Evolutionary conservation across 2,797 vertebrate genomes (phyloP).

Genomic region (Geotria australis): DNA sequence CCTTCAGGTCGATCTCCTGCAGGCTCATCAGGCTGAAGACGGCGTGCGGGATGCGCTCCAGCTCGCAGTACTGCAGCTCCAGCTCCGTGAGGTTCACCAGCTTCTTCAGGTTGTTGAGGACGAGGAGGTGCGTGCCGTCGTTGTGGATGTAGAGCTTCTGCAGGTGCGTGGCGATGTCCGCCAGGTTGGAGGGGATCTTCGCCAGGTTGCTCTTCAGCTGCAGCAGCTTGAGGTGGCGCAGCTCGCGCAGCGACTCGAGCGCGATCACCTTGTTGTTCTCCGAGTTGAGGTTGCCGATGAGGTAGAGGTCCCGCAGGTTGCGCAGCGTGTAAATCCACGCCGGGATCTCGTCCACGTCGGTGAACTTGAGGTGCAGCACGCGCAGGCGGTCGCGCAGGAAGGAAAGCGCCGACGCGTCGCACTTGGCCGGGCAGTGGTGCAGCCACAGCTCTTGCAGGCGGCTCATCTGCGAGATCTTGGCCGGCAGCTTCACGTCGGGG

Average conservation of each 20-base stretch:
- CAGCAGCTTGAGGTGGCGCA: conserved; percentile 65
- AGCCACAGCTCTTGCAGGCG: conserved; percentile 85
- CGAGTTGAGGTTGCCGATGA: conserved; percentile 82
- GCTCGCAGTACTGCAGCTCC: conserved; percentile 78
- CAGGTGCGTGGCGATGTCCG: conserved; percentile 73
- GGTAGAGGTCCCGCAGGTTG: conserved; percentile 59
- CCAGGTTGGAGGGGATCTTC: conserved; percentile 95
- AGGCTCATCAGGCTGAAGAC: conserved; percentile 89
- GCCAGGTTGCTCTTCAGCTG: conserved; percentile 92
- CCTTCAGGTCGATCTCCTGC: conserved; percentile 82
- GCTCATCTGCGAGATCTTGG: conserved; percentile 86
- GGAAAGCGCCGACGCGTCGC: conserved; percentile 85
- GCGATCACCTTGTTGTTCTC: conserved; percentile 99
- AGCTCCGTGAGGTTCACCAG: conserved; percentile 78
- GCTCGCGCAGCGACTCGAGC: conserved; percentile 68
- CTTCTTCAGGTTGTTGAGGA: conserved; percentile 93
- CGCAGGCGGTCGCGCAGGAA: conserved; percentile 83
- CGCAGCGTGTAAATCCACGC: conserved; percentile 84
- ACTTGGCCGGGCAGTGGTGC: conserved; percentile 86
- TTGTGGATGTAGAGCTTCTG: conserved; percentile 75
- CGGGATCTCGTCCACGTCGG: conserved; percentile 84
- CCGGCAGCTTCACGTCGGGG: conserved; percentile 71
- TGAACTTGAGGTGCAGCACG: conserved; percentile 97
- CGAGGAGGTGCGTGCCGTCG: conserved; percentile 78
- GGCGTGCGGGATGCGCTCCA: conserved; percentile 84